Conservation (phyloP, 1,140 invertebrate genomes). For the Kradibia gibbosae region DNA sequence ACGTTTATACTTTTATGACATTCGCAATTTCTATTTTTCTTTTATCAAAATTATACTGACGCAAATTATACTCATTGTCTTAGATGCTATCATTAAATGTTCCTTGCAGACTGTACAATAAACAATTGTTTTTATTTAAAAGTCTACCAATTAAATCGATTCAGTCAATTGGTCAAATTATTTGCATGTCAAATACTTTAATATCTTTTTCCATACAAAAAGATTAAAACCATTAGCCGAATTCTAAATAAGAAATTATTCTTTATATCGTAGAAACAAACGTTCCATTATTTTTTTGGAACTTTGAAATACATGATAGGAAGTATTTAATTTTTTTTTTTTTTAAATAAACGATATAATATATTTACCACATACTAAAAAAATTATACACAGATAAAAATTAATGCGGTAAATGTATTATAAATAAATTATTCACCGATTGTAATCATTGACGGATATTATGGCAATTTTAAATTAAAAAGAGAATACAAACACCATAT, state of each 20-base stretch:
- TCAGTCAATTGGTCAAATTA: neutral
- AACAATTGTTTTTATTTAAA: neutral
- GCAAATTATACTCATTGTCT: slow-evolving; percentile 31
- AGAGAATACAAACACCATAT: neutral
- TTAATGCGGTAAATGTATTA: neutral
- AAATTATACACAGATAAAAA: neutral
- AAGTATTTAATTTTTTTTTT: neutral
- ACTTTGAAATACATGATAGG: neutral
- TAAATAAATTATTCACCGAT: neutral
- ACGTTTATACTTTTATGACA: slow-evolving; percentile 34
- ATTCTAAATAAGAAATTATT: neutral
- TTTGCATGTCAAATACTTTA: neutral
- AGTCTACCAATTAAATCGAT: neutral
- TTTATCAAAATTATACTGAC: slow-evolving; percentile 23
- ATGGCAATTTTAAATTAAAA: too few species aligned
- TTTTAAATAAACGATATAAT: neutral
- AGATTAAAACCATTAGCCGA: too few species aligned
- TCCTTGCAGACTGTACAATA: neutral
- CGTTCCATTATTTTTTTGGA: neutral
- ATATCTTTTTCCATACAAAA: too few species aligned
- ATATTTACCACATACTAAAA: neutral
- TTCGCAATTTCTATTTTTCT: slow-evolving; percentile 45
- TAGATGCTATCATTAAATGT: slow-evolving; percentile 8
- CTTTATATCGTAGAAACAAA: neutral
- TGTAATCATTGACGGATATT: neutral